These are phyloP conservation scores for Oncopodura yosiiana DNA, from an alignment of 1,140 invertebrate species.

Conservation along the genomic window DNA sequence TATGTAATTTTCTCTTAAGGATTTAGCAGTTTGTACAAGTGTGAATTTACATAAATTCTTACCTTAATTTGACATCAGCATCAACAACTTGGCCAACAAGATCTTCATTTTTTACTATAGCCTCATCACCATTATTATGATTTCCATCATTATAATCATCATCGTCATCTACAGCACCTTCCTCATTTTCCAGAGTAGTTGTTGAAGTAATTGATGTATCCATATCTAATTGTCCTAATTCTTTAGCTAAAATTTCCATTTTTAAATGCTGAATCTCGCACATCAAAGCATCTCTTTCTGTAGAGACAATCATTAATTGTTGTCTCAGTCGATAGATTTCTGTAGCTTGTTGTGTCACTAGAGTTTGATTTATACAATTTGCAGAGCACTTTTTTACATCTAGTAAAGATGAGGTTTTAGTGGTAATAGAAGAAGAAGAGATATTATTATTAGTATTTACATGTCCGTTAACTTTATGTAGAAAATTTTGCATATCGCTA, in stretches of 20 bases:
- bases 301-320: constrained; percentile 8
- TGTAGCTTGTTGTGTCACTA: constrained; percentile 21
- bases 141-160: background rate
- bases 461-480: too few species aligned
- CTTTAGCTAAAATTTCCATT: constrained; percentile 26
- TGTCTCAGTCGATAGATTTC: constrained; percentile 21
- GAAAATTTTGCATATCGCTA: too few species aligned
- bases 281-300: constrained; percentile 20
- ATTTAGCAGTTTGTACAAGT: too few species aligned
- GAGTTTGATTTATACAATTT: too few species aligned
- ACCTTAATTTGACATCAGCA: constrained; percentile 18
- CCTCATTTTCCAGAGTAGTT: background rate
- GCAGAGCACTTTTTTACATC: too few species aligned
- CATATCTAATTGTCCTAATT: constrained; percentile 18
- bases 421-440: too few species aligned
- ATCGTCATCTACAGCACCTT: constrained; percentile 6
- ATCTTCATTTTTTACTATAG: constrained; percentile 5
- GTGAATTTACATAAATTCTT: too few species aligned
- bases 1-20: too few species aligned
- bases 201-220: background rate
- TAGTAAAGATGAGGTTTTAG: too few species aligned
- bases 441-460: too few species aligned
- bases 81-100: constrained; percentile 16
- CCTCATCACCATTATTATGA: constrained; percentile 9
- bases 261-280: constrained; percentile 32